These are phyloP conservation scores for Tangachromis dhanisi DNA, from an alignment of 2,113 vertebrate species.

Conservation along the genomic window DNA sequence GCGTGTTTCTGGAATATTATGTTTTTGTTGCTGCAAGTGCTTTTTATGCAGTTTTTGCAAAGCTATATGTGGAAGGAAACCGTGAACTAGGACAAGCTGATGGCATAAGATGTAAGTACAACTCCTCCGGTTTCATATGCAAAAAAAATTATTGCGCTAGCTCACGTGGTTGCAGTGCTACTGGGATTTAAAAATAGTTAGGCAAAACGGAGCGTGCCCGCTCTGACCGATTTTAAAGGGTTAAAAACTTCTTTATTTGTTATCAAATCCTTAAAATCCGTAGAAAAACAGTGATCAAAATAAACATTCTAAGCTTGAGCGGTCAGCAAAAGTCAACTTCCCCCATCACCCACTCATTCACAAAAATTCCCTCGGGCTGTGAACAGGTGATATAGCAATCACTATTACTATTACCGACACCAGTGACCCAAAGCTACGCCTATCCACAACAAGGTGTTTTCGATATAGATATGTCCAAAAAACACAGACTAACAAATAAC, in stretches of 20 bases:
- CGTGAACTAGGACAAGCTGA: too few species aligned
- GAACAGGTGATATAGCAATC: not conserved
- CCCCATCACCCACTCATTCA: not conserved
- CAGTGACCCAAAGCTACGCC: not conserved
- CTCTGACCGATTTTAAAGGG: too few species aligned
- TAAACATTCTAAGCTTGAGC: not conserved
- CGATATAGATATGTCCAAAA: rapidly evolving
- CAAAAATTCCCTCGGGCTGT: not conserved
- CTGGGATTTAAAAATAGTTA: too few species aligned
- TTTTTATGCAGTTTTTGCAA: too few species aligned
- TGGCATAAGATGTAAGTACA: too few species aligned
- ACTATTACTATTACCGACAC: not conserved
- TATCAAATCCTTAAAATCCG: not conserved
- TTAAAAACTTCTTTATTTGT: too few species aligned
- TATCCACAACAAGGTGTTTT: not conserved
- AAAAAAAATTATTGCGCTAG: too few species aligned
- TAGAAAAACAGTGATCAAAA: not conserved
- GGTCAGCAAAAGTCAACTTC: rapidly evolving
- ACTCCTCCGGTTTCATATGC: too few species aligned
- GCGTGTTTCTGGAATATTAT: too few species aligned
- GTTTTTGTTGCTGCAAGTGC: too few species aligned
- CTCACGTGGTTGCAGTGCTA: rapidly evolving
- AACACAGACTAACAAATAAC: not conserved
- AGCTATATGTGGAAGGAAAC: too few species aligned
- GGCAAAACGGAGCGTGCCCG: too few species aligned